A percentile compares a stretch with the other conserved stretches of the same genome.
Evolutionary conservation across 2,888 invertebrate species (phyloP).

Genomic region (Lochmaea capreae): DNA sequence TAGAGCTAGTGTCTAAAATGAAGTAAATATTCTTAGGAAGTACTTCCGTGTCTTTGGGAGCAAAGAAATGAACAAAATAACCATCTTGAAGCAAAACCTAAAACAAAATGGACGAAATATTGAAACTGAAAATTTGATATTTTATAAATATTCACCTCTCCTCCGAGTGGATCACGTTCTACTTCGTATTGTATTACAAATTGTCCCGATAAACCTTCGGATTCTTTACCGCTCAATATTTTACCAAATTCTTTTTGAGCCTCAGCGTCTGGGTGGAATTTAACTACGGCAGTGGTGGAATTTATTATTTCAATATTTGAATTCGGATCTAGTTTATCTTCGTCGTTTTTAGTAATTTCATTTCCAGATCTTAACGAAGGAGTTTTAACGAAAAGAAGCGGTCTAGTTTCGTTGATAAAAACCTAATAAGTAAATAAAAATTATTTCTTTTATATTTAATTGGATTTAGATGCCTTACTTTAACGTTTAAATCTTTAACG

Average conservation of each 20-base stretch:
- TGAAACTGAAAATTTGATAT: background rate
- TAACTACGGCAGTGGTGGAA: constrained; percentile 30
- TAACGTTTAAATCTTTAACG: constrained; percentile 69
- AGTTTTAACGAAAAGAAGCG: constrained; percentile 64
- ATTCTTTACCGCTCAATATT: constrained; percentile 31
- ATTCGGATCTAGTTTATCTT: constrained; percentile 24
- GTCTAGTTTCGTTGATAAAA: constrained; percentile 71
- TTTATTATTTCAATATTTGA: constrained; percentile 32
- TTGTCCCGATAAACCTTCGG: constrained; percentile 38
- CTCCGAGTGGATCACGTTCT: constrained; percentile 37
- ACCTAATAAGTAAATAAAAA: constrained; percentile 59
- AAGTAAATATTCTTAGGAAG: constrained; percentile 67
- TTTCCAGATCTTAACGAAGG: constrained; percentile 39
- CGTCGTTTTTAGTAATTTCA: constrained; percentile 31
- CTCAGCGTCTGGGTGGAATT: constrained; percentile 29
- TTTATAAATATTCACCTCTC: constrained; percentile 31
- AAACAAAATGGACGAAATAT: background rate
- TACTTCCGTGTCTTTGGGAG: constrained; percentile 61
- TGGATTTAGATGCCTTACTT: constrained; percentile 59
- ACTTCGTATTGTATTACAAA: constrained; percentile 42
- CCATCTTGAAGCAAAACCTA: constrained; percentile 56
- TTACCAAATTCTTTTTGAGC: constrained; percentile 29
- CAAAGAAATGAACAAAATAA: constrained; percentile 68
- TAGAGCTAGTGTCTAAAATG: constrained; percentile 67
- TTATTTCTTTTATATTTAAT: background rate